Conservation (phyloP, 2,797 vertebrate genomes). For the Gallinago nigripennis region DNA sequence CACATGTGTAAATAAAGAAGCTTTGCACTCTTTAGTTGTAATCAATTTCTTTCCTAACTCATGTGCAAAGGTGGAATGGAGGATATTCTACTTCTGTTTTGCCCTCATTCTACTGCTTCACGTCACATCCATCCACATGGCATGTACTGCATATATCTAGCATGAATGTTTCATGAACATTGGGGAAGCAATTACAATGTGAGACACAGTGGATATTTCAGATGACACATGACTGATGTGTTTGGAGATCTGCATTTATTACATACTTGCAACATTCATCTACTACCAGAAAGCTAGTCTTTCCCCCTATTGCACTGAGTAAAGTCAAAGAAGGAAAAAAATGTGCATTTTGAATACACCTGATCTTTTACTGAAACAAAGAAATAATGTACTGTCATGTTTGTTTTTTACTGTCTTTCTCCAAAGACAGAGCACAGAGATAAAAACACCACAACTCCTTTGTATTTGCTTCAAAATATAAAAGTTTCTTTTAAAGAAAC, state of each 20-base stretch:
- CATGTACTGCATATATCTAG: neutral
- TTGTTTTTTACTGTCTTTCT: slow-evolving; percentile 43
- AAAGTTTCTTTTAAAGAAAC: neutral
- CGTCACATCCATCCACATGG: neutral
- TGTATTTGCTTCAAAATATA: neutral
- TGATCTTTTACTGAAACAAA: slow-evolving; percentile 59
- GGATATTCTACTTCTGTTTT: neutral
- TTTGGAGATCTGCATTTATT: slow-evolving; percentile 59
- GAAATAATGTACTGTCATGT: slow-evolving; percentile 61
- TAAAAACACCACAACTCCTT: neutral
- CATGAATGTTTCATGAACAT: slow-evolving; percentile 55
- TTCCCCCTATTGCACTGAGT: slow-evolving; percentile 4
- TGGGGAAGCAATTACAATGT: slow-evolving; percentile 28
- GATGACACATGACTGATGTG: slow-evolving; percentile 63
- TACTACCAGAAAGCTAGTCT: slow-evolving; percentile 33
- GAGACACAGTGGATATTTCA: slow-evolving; percentile 36
- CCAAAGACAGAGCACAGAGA: slow-evolving; percentile 28
- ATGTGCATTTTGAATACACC: slow-evolving; percentile 51
- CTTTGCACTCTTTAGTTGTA: neutral
- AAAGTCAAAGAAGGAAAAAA: slow-evolving; percentile 50
- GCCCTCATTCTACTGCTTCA: neutral
- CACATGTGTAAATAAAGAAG: neutral
- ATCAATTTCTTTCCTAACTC: neutral
- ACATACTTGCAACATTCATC: slow-evolving; percentile 54
- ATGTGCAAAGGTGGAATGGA: neutral